Percentiles rank a stretch among this genome's conserved stretches.
Evolutionary conservation across 2,888 invertebrate species (phyloP).

Genomic region (Serrognathus titanus): DNA sequence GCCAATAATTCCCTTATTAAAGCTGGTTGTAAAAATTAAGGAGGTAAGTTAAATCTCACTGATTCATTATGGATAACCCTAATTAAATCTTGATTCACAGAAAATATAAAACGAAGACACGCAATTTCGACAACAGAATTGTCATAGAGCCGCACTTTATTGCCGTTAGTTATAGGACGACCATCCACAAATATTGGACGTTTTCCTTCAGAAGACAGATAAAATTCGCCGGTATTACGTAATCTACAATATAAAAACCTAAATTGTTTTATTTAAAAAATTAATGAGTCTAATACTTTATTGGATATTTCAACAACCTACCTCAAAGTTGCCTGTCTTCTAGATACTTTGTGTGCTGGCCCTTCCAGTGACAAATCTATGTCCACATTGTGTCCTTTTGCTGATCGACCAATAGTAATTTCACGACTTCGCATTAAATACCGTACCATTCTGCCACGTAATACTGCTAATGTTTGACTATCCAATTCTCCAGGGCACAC

Average conservation of each 20-base stretch:
- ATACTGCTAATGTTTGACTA: conserved; percentile 87
- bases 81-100: conserved; percentile 89
- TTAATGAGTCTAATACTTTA: not conserved
- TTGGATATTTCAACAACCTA: conserved; percentile 19
- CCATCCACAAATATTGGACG: conserved; percentile 93
- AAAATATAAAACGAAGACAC: conserved; percentile 86
- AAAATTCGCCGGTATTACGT: conserved; percentile 91
- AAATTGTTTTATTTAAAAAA: conserved; percentile 6
- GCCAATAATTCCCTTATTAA: too few species aligned
- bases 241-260: conserved; percentile 51
- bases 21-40: conserved; percentile 23
- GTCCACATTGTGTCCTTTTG: conserved; percentile 85
- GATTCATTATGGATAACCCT: conserved; percentile 86
- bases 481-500: conserved; percentile 86
- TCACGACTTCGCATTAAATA: conserved; percentile 93
- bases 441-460: conserved; percentile 86
- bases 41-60: conserved; percentile 68
- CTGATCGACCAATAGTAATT: conserved; percentile 89
- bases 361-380: conserved; percentile 92
- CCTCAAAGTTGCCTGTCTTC: conserved; percentile 87
- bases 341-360: conserved; percentile 89
- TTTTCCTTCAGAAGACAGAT: conserved; percentile 92
- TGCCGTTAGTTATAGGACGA: conserved; percentile 80
- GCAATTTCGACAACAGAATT: conserved; percentile 95
- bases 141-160: conserved; percentile 86